Conservation (phyloP, 2,888 invertebrate genomes). For the Caenorhabditis drosophilae region DNA sequence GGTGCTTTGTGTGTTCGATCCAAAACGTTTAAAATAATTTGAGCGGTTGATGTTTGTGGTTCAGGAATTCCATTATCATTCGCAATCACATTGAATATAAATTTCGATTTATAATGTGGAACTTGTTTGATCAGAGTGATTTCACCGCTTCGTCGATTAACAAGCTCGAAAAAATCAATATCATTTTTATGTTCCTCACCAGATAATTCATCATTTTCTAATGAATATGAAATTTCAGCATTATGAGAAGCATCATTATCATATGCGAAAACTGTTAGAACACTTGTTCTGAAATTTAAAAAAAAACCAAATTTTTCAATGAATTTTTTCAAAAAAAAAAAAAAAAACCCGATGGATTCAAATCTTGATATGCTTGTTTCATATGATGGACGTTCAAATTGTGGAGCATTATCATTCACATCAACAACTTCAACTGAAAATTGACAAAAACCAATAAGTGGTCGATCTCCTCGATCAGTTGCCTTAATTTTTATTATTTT, state of each 20-base stretch:
- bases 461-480: conserved; percentile 97
- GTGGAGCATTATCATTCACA: conserved; percentile 99
- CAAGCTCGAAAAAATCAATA: conserved; percentile 45
- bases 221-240: conserved; percentile 60
- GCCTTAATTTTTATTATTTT: conserved; percentile 75
- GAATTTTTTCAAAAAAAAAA: not conserved
- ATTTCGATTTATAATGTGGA: conserved; percentile 54
- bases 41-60: conserved; percentile 78
- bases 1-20: conserved; percentile 60
- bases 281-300: conserved; percentile 44
- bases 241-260: conserved; percentile 65
- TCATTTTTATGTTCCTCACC: conserved; percentile 51
- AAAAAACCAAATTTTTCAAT: not conserved
- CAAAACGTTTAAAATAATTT: conserved; percentile 75
- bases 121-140: conserved; percentile 50
- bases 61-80: conserved; percentile 78
- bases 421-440: conserved; percentile 96
- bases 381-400: conserved; percentile 76
- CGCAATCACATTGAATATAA: conserved; percentile 78
- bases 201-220: conserved; percentile 55
- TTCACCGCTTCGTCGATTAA: conserved; percentile 44
- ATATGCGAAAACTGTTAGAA: conserved; percentile 65
- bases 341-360: conserved; percentile 44
- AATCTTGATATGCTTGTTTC: conserved; percentile 63
- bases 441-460: conserved; percentile 94